Percentiles rank a stretch among this genome's conserved stretches.
phyloP scores from a whole-genome alignment of 2,113 vertebrate species.

The Malaclemys terrapin region DNA sequence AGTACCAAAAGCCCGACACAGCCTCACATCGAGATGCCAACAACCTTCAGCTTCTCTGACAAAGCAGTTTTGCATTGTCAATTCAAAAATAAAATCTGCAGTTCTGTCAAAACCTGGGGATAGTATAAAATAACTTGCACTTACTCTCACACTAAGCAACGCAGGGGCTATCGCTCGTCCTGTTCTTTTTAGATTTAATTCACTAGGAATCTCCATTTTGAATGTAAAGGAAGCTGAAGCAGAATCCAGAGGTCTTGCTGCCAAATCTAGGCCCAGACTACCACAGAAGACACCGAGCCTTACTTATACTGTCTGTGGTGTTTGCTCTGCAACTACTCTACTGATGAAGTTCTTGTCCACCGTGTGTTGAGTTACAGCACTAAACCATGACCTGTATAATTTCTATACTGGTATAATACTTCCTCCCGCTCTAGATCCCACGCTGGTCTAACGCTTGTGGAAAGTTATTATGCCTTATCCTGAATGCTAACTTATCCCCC shows the following conservation, averaged over 20 bases:
- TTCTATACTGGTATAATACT: background rate
- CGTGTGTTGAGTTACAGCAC: background rate
- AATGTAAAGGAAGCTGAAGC: background rate
- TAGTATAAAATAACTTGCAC: background rate
- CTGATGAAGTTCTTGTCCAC: background rate
- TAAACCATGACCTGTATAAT: background rate
- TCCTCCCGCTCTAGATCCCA: background rate
- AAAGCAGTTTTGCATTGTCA: background rate
- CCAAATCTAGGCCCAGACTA: background rate
- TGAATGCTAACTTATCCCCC: background rate
- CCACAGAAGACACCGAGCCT: background rate
- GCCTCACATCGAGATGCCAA: background rate
- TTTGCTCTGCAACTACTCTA: background rate
- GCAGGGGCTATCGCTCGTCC: background rate
- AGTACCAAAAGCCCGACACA: slow-evolving; percentile 29
- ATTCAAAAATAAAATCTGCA: background rate
- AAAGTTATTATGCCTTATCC: background rate
- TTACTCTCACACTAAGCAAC: background rate
- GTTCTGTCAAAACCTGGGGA: background rate
- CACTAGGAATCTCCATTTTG: background rate
- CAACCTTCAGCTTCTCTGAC: background rate
- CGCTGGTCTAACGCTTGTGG: background rate
- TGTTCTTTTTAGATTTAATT: background rate
- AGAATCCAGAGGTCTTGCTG: background rate
- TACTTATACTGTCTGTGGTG: background rate